Conservation (phyloP, 1,140 invertebrate species). For the Rhagoletis pomonella region DNA sequence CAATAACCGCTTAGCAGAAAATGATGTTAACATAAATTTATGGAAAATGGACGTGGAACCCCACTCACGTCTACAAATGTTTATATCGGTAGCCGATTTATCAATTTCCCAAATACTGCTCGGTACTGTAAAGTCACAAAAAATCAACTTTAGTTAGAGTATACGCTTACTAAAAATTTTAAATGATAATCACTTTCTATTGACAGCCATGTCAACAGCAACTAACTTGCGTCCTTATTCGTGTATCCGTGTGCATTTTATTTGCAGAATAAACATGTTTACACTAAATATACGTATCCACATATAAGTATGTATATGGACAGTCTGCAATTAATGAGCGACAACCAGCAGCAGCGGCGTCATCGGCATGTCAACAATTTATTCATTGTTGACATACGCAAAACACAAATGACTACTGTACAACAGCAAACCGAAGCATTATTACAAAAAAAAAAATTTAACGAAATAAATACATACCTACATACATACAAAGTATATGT, state of each 20-base stretch:
- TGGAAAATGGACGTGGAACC: too few species aligned
- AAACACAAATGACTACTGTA: neutral
- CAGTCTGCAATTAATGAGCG: slow-evolving; percentile 44
- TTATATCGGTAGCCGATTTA: too few species aligned
- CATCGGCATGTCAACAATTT: slow-evolving; percentile 59
- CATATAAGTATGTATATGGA: too few species aligned
- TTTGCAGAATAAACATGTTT: slow-evolving; percentile 35
- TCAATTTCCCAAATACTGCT: too few species aligned
- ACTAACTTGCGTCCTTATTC: neutral
- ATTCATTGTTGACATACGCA: slow-evolving; percentile 53
- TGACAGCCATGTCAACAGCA: too few species aligned
- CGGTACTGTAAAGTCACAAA: too few species aligned
- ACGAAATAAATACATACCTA: neutral
- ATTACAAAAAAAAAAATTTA: neutral
- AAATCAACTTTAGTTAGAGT: too few species aligned
- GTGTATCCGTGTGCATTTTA: neutral
- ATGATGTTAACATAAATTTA: too few species aligned
- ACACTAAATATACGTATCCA: neutral
- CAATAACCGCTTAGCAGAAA: too few species aligned
- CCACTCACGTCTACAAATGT: too few species aligned
- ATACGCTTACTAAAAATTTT: too few species aligned
- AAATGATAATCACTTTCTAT: too few species aligned
- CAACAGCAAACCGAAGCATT: neutral
- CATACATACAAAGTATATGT: neutral
- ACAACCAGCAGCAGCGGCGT: slow-evolving; percentile 23